Conservation (phyloP, 2,113 vertebrate genomes). For the Microcebus tavaratra region DNA sequence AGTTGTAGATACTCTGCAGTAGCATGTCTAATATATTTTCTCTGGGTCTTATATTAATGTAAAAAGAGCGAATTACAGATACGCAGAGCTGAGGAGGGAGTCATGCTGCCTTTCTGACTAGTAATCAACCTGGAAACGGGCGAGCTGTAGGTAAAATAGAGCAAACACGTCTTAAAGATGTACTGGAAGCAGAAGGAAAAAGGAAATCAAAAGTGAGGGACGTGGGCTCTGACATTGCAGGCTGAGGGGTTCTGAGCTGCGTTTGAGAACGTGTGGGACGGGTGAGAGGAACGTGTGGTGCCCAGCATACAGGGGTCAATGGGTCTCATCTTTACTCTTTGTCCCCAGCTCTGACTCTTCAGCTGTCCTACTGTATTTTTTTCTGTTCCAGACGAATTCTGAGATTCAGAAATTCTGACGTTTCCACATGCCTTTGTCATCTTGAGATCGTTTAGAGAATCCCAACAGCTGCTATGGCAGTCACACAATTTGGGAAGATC, state of each 20-base stretch:
- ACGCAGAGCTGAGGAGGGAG: neutral
- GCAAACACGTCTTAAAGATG: neutral
- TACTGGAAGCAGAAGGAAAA: neutral
- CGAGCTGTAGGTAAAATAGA: neutral
- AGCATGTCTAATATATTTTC: constrained; percentile 29
- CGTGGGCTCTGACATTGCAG: neutral
- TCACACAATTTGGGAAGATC: neutral
- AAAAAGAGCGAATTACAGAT: neutral
- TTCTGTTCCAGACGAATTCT: neutral
- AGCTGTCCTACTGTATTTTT: neutral
- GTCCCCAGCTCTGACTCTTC: accelerated
- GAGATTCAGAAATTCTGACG: neutral
- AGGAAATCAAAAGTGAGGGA: neutral
- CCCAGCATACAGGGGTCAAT: accelerated
- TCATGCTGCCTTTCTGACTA: constrained; percentile 32
- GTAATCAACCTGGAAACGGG: neutral
- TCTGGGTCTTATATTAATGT: neutral
- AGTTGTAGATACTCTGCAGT: constrained; percentile 21
- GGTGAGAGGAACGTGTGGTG: accelerated
- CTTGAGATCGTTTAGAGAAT: neutral
- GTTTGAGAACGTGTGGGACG: neutral
- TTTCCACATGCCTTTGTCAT: neutral
- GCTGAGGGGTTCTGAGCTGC: neutral
- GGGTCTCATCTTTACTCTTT: neutral
- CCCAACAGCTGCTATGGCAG: neutral